Evolutionary conservation across 2,888 invertebrate species (phyloP).

Genomic region (Drosophila sordidula): DNA sequence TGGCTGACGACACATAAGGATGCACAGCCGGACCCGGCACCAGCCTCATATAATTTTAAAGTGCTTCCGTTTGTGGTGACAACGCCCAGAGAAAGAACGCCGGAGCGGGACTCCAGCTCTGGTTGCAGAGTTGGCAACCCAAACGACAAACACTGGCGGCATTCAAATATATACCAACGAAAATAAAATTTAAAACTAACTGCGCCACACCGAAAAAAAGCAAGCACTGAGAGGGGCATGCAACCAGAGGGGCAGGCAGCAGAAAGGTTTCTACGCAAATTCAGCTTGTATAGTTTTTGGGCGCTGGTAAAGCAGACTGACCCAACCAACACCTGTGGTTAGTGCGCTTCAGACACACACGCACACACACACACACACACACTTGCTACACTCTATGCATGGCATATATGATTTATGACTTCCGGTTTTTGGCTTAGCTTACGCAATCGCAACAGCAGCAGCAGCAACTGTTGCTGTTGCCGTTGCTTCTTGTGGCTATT

Average conservation of each 20-base stretch:
- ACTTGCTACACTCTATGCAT: slow-evolving; percentile 30
- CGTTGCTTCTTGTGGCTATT: slow-evolving; percentile 25
- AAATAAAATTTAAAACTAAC: slow-evolving; percentile 74
- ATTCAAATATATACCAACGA: slow-evolving; percentile 59
- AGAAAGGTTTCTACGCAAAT: slow-evolving; percentile 40
- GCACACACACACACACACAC: slow-evolving; percentile 14
- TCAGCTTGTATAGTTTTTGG: slow-evolving; percentile 38
- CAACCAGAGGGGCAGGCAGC: neutral
- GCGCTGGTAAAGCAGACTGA: slow-evolving; percentile 46
- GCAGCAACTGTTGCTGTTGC: slow-evolving; percentile 46
- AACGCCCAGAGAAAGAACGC: slow-evolving; percentile 41
- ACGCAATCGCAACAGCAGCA: slow-evolving; percentile 14
- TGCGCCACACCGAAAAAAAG: slow-evolving; percentile 42
- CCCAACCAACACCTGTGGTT: slow-evolving; percentile 72
- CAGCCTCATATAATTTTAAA: slow-evolving; percentile 80
- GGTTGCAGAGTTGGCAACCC: slow-evolving; percentile 47
- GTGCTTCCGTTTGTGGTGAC: slow-evolving; percentile 79
- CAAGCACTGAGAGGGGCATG: slow-evolving; percentile 14
- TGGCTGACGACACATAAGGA: slow-evolving; percentile 68
- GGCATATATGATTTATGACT: slow-evolving; percentile 80
- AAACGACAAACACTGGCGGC: slow-evolving; percentile 70
- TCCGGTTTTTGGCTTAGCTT: slow-evolving; percentile 65
- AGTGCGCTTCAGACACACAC: slow-evolving; percentile 44
- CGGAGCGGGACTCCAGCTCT: slow-evolving; percentile 31
- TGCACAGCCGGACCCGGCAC: slow-evolving; percentile 31